phyloP scores from a whole-genome alignment of 2,113 vertebrate species.

The Willisornis vidua region DNA sequence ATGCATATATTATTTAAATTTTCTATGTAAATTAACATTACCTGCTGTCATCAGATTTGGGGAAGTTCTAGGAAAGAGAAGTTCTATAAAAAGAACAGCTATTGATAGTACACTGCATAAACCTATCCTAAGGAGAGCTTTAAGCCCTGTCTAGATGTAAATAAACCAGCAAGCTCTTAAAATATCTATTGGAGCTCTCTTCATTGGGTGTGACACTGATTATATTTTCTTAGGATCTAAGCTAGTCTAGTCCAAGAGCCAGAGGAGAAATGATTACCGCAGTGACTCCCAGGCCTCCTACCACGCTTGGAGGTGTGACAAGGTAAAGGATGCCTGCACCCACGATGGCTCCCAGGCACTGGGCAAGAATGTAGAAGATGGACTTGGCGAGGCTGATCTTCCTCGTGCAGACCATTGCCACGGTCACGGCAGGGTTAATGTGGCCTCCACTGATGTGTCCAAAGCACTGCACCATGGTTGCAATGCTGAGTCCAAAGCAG shows the following conservation, averaged over 20 bases:
- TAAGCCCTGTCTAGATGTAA: background rate
- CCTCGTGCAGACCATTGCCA: slow-evolving; percentile 89
- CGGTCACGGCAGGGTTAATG: slow-evolving; percentile 93
- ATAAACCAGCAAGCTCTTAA: background rate
- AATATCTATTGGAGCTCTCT: background rate
- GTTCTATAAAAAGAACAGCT: background rate
- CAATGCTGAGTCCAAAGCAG: slow-evolving; percentile 95
- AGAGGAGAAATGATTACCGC: slow-evolving; percentile 75
- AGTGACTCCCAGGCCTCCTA: slow-evolving; percentile 87
- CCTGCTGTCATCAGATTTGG: slow-evolving; percentile 48
- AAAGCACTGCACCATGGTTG: slow-evolving; percentile 97
- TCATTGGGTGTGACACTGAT: background rate
- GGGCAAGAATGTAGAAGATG: slow-evolving; percentile 88
- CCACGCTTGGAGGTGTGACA: slow-evolving; percentile 84
- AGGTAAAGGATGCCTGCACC: slow-evolving; percentile 90
- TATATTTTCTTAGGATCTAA: background rate
- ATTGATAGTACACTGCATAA: background rate
- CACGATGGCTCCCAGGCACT: slow-evolving; percentile 89
- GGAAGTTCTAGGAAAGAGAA: slow-evolving; percentile 26
- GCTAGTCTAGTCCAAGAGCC: background rate
- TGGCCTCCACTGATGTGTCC: slow-evolving; percentile 96
- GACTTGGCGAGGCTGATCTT: slow-evolving; percentile 94
- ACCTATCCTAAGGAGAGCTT: background rate
- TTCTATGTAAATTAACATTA: slow-evolving; percentile 26
- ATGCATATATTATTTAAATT: slow-evolving; percentile 8